Evolutionary conservation across 2,797 vertebrate species (phyloP).

Genomic region (Sebastes itinus): DNA sequence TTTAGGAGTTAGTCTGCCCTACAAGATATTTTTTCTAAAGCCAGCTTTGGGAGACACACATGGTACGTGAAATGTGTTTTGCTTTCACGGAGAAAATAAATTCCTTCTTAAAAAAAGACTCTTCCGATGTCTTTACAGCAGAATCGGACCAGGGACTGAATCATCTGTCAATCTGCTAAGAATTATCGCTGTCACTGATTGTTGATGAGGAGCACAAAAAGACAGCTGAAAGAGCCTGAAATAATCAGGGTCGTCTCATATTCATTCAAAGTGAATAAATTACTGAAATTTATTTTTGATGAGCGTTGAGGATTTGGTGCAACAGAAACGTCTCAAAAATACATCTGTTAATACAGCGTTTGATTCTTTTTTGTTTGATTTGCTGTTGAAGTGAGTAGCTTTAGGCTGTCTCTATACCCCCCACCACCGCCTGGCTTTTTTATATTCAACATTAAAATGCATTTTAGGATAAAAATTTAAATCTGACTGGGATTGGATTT

Average conservation of each 20-base stretch:
- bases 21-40: neutral
- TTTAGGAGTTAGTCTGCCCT: neutral
- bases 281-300: neutral
- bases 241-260: neutral
- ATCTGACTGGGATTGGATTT: neutral
- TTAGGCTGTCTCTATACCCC: neutral
- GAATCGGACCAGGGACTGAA: neutral
- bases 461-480: neutral
- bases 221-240: neutral
- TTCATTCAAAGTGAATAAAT: neutral
- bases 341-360: neutral
- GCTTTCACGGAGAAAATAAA: neutral
- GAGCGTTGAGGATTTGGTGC: neutral
- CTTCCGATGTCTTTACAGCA: neutral
- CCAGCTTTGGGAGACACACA: neutral
- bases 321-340: neutral
- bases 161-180: neutral
- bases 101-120: neutral
- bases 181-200: neutral
- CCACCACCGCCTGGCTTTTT: neutral
- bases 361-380: neutral
- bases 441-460: neutral
- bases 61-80: neutral
- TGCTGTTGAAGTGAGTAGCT: neutral
- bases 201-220: neutral